Conservation (phyloP, 2,113 vertebrate genomes). For the Globicephala melas region DNA sequence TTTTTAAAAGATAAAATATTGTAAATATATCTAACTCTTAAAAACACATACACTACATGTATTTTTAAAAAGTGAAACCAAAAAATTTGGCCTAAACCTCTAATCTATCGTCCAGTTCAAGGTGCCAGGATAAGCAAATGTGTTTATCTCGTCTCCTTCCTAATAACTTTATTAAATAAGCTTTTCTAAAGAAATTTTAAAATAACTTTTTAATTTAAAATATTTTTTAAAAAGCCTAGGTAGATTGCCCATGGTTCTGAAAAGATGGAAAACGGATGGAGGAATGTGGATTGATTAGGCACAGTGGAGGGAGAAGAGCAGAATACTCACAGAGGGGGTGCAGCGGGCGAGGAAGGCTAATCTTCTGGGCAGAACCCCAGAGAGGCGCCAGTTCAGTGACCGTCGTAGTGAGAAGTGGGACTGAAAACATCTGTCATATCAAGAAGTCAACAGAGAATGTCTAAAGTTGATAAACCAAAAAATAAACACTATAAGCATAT, state of each 20-base stretch:
- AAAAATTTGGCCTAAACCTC: not conserved
- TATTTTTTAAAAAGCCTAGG: not conserved
- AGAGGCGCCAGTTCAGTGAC: conserved; percentile 50
- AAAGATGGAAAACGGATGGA: conserved; percentile 24
- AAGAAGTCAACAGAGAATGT: conserved; percentile 66
- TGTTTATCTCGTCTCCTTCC: not conserved
- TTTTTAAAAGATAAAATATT: not conserved
- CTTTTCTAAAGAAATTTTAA: conserved; percentile 37
- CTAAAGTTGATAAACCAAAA: conserved; percentile 67
- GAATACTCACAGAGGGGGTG: conserved; percentile 56
- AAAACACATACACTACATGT: not conserved
- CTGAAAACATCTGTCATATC: conserved; percentile 66
- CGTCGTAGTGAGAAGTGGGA: conserved; percentile 52
- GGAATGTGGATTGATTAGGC: not conserved
- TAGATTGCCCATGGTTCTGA: not conserved
- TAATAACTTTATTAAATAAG: not conserved
- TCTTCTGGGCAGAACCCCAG: conserved; percentile 63
- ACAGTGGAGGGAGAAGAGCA: conserved; percentile 5
- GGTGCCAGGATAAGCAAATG: not conserved
- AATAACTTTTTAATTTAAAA: not conserved
- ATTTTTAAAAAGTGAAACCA: not conserved
- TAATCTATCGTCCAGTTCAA: not conserved
- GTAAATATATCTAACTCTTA: not conserved
- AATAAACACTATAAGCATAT: conserved; percentile 48
- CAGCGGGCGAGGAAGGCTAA: conserved; percentile 31